Percentiles rank a stretch among this genome's conserved stretches.
Conservation (phyloP, 2,797 vertebrate genomes). For the Pseudochirops cupreus region DNA sequence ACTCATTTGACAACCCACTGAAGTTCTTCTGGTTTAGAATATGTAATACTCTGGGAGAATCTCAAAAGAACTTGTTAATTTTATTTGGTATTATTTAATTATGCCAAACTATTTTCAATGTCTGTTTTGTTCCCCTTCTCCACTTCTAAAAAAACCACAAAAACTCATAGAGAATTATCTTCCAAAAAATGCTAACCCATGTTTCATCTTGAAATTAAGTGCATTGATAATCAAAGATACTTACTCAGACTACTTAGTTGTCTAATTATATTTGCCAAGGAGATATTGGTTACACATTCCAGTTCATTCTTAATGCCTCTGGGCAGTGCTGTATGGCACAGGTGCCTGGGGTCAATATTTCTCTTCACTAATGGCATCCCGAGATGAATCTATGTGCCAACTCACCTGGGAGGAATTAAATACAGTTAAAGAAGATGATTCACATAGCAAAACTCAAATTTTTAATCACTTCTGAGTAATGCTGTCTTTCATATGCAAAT, state of each 20-base stretch:
- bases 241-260: conserved; percentile 99
- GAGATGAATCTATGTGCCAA: conserved; percentile 82
- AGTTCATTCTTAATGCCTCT: conserved; percentile 97
- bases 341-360: conserved; percentile 97
- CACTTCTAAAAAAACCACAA: not conserved
- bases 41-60: not conserved
- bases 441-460: not conserved
- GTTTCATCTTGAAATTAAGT: conserved; percentile 50
- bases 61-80: conserved; percentile 42
- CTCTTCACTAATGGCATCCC: conserved; percentile 98
- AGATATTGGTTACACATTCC: conserved; percentile 99
- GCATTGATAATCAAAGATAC: conserved; percentile 79
- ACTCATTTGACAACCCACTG: not conserved
- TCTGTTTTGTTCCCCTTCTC: not conserved
- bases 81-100: conserved; percentile 47
- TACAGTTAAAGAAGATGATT: conserved; percentile 44
- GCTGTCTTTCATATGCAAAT: conserved; percentile 38
- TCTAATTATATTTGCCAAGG: conserved; percentile 98
- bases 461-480: conserved; percentile 28
- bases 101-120: conserved; percentile 22
- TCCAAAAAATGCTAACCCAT: conserved; percentile 25
- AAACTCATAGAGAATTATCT: conserved; percentile 16
- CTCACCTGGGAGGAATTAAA: conserved; percentile 78
- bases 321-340: conserved; percentile 98
- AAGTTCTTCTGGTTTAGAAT: not conserved